Percentiles rank a stretch among this genome's conserved stretches.
phyloP scores from a whole-genome alignment of 2,888 invertebrate species.

The Noctua janthe region DNA sequence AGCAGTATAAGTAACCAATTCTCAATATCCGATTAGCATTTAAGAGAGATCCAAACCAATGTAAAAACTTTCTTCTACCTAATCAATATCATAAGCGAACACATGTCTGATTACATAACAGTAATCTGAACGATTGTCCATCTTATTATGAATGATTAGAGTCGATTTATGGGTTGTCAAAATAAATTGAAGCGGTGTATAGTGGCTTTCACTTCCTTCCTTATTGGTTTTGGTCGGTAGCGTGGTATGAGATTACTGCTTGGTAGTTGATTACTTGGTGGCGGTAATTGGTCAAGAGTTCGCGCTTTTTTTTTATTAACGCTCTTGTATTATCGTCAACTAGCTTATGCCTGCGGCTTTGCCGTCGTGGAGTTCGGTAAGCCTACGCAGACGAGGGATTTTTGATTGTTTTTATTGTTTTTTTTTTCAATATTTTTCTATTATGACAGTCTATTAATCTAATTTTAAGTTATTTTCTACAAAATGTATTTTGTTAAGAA shows the following conservation, averaged over 20 bases:
- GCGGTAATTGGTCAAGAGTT: constrained; percentile 5
- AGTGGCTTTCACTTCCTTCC: constrained; percentile 53
- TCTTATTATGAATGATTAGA: constrained; percentile 64
- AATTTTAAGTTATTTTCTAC: no score
- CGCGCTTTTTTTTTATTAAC: background rate
- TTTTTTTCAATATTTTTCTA: no score
- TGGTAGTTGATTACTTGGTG: background rate
- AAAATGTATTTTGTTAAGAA: no score
- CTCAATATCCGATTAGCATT: constrained; percentile 39
- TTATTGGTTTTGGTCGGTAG: constrained; percentile 16
- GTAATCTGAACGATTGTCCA: constrained; percentile 54
- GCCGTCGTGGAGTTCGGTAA: background rate
- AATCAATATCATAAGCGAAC: constrained; percentile 47
- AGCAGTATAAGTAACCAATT: constrained; percentile 18
- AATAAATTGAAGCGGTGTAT: constrained; percentile 70
- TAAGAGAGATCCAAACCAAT: constrained; percentile 47
- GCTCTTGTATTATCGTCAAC: background rate
- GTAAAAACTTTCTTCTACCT: constrained; percentile 45
- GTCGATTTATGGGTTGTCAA: constrained; percentile 69
- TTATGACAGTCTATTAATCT: no score
- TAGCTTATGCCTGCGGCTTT: background rate
- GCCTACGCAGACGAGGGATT: no score
- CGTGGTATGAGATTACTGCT: background rate
- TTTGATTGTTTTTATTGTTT: no score
- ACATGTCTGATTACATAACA: constrained; percentile 56